Percentiles rank a stretch among this genome's conserved stretches.
phyloP scores from a whole-genome alignment of 2,888 invertebrate genomes.

The Xestia c-nigrum region DNA sequence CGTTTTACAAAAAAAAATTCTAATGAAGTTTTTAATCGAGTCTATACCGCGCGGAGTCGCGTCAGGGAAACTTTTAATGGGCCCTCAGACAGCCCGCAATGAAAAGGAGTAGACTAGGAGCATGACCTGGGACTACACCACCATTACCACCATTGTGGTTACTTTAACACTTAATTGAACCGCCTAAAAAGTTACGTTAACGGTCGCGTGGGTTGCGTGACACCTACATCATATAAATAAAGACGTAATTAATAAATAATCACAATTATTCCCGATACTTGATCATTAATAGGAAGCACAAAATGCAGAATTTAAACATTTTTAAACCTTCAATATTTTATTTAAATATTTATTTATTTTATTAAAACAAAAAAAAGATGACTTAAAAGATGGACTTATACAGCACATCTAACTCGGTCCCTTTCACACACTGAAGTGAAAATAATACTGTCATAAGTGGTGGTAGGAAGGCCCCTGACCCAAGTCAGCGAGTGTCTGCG shows the following conservation, averaged over 20 bases:
- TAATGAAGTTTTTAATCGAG: constrained; percentile 75
- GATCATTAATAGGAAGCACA: background rate
- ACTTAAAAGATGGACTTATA: background rate
- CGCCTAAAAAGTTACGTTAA: background rate
- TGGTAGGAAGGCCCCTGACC: background rate
- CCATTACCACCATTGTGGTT: background rate
- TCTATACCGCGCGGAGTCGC: constrained; percentile 46
- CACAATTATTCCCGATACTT: background rate
- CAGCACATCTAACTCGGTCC: background rate
- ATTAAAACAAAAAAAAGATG: too few relatives aligned
- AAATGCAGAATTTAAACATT: too few relatives aligned
- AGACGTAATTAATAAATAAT: background rate
- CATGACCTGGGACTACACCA: constrained; percentile 6
- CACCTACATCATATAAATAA: background rate
- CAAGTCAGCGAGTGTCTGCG: constrained; percentile 29
- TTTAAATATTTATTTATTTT: too few relatives aligned
- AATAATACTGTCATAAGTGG: background rate
- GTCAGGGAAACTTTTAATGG: constrained; percentile 78
- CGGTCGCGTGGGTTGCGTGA: background rate
- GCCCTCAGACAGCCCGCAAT: constrained; percentile 50
- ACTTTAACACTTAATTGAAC: background rate
- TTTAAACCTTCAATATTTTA: too few relatives aligned
- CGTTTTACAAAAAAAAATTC: constrained; percentile 62
- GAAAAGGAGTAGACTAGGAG: constrained; percentile 27
- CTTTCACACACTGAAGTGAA: background rate